phyloP scores from a whole-genome alignment of 2,888 invertebrate species.

The Apodemia zela region DNA sequence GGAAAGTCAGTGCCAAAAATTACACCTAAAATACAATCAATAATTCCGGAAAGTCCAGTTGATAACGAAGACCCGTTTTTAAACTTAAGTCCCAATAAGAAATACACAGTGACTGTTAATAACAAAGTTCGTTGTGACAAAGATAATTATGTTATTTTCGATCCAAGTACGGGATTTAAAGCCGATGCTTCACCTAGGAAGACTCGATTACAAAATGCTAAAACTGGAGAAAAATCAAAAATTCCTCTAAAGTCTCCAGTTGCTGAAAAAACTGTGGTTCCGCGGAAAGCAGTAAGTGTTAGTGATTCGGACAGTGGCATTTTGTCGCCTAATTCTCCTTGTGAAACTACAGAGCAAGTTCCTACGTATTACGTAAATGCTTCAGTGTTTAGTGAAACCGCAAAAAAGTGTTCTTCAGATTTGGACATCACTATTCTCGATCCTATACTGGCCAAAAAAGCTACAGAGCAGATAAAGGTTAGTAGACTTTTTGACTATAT shows the following conservation, averaged over 20 bases:
- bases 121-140: conserved; percentile 76
- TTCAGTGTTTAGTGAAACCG: conserved; percentile 59
- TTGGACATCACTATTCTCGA: conserved; percentile 67
- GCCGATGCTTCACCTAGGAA: conserved; percentile 46
- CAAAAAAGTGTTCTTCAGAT: conserved; percentile 52
- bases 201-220: conserved; percentile 49
- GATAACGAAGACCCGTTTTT: conserved; percentile 72
- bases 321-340: conserved; percentile 82
- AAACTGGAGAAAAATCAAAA: conserved; percentile 51
- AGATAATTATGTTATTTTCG: conserved; percentile 76
- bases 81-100: conserved; percentile 75
- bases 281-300: conserved; percentile 64
- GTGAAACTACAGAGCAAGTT: conserved; percentile 66
- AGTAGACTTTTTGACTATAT: conserved; percentile 34
- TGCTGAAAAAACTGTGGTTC: conserved; percentile 51
- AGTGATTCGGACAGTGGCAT: conserved; percentile 85
- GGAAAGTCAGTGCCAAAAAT: conserved; percentile 72
- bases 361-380: conserved; percentile 65
- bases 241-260: conserved; percentile 58
- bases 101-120: conserved; percentile 74
- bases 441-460: conserved; percentile 65
- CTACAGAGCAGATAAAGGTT: conserved; percentile 72
- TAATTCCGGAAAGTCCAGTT: conserved; percentile 74
- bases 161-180: conserved; percentile 71
- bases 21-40: conserved; percentile 73